These are phyloP conservation scores for Cnemophilus loriae DNA, from an alignment of 2,113 vertebrate species.

Conservation along the genomic window DNA sequence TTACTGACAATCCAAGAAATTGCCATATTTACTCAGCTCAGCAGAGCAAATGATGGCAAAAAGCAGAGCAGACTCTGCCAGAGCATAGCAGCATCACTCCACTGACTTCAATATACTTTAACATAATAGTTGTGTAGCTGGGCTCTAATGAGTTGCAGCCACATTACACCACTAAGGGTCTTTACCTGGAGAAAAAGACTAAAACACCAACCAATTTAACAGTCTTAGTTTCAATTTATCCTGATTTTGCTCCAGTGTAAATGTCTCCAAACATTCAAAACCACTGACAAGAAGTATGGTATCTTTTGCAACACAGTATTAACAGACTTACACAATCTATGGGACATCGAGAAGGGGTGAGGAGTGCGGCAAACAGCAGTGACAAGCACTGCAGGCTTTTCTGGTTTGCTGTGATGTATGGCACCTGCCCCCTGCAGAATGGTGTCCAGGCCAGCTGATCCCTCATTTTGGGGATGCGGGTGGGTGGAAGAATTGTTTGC, in stretches of 20 bases:
- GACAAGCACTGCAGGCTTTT: not conserved
- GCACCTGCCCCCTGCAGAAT: not conserved
- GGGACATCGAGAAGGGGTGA: not conserved
- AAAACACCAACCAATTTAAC: not conserved
- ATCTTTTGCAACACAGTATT: not conserved
- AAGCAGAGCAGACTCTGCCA: not conserved
- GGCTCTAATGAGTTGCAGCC: not conserved
- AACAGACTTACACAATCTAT: not conserved
- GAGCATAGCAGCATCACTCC: slow-evolving; percentile 9
- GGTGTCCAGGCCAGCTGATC: not conserved
- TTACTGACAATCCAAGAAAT: slow-evolving; percentile 4
- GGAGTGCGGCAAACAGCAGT: not conserved
- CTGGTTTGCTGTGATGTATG: not conserved
- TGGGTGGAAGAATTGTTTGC: not conserved
- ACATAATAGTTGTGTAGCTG: not conserved
- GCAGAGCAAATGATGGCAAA: slow-evolving; percentile 53
- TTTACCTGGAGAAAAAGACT: not conserved
- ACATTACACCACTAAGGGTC: not conserved
- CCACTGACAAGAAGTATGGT: not conserved
- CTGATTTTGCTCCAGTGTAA: not conserved
- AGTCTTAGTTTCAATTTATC: not conserved
- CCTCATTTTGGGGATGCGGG: not conserved
- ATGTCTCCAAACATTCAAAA: not conserved
- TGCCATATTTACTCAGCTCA: slow-evolving; percentile 32
- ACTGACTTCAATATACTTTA: slow-evolving; percentile 20